These are phyloP conservation scores for Holacanthella duospinosa DNA, from an alignment of 2,888 invertebrate species.

Conservation along the genomic window DNA sequence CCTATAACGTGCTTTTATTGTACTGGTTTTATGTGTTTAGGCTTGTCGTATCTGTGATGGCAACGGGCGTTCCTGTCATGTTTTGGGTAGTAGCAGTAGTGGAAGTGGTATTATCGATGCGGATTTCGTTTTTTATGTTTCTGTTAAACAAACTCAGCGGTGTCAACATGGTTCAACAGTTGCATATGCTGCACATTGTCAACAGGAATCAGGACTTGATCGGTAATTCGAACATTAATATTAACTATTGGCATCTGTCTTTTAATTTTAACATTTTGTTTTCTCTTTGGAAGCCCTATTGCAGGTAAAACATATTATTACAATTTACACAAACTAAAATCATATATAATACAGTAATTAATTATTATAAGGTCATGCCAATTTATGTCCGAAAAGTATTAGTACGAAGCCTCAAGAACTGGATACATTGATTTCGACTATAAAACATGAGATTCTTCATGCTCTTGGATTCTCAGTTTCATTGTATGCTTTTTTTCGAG, in stretches of 20 bases:
- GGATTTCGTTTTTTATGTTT: constrained; percentile 94
- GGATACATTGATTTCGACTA: constrained; percentile 82
- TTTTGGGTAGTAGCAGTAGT: constrained; percentile 39
- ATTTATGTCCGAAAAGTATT: constrained; percentile 89
- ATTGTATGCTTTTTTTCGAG: constrained; percentile 90
- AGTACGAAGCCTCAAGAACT: constrained; percentile 83
- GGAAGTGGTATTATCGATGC: constrained; percentile 65
- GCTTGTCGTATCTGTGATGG: constrained; percentile 77
- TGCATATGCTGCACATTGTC: constrained; percentile 97
- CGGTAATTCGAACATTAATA: too few species aligned
- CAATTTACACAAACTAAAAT: not conserved
- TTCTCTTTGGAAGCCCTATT: not conserved
- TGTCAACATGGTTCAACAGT: constrained; percentile 51
- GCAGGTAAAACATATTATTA: not conserved
- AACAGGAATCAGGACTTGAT: constrained; percentile 86
- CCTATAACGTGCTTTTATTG: too few species aligned
- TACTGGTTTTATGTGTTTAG: too few species aligned
- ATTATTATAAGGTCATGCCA: constrained; percentile 67
- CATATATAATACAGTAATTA: not conserved
- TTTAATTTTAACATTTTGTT: not conserved
- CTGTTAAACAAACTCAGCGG: constrained; percentile 83
- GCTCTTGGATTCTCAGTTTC: constrained; percentile 95
- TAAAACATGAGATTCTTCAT: constrained; percentile 97
- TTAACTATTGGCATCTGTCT: too few species aligned
- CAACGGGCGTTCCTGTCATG: constrained; percentile 65